Base-by-base conservation (phyloP, 2,888 invertebrate genomes). In the Cyrtodaria siliqua region DNA sequence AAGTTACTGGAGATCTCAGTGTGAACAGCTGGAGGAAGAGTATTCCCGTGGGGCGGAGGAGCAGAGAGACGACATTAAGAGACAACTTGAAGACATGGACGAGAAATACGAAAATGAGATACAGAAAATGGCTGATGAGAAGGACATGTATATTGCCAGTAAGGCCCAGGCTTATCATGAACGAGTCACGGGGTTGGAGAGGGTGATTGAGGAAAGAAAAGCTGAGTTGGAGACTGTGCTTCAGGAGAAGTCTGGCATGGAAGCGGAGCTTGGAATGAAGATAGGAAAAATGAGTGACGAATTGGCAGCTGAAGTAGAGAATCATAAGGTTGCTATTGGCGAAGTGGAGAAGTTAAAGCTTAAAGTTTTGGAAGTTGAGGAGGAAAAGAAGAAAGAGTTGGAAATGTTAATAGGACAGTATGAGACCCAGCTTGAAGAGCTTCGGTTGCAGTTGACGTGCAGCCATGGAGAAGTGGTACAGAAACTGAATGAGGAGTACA, bases 1-100 rank as follows among this genome's bases (percentile, higher is more conserved):
- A 42, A 71, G 67, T 49, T 87, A 86, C 74, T 86, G 86, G 86
- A 71, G 76, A 27, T 70, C 82, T 14, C 87, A 87, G 72, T 73
- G 83, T 44, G 74, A 74, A 42, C 76, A 83, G 26, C 57, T 86
- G n/a, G 81, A 83, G 59, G 81, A 80, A 2, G 86, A 87, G 50
- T 85, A 84, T 60, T 68, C 71, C 18, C 70, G 64, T 29, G 86
- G 81, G 16, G 75, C 73, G 29, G 27, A 70, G 14, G 84, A 86
- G 49, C 73, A 80, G 47, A 78, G 77, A 62, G 62, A 70, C 6
- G 70, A 73, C 20, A 74, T 77, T 29, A 59, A 75, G 20, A 57
- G 44, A 12, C 77, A 86, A 50, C 26, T 85, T 8, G 55, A 68
- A 12, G 78, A 82, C 8, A 67, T 83, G 47, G 71, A 77, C 20